Conservation (phyloP, 2,113 vertebrate genomes). For the Struthidea cinerea region DNA sequence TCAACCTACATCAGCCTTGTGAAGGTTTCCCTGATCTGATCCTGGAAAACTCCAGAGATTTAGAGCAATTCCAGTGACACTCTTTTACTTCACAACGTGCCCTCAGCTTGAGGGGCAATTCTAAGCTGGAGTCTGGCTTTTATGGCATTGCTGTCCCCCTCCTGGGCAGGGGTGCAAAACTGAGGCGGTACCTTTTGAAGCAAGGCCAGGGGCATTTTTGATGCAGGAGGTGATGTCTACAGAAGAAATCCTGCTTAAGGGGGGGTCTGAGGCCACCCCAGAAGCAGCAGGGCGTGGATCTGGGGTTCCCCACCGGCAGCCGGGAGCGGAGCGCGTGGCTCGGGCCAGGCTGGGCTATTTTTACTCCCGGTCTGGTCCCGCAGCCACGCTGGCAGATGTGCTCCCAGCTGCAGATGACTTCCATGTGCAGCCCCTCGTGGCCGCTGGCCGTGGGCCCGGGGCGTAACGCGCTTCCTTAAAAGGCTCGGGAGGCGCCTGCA, state of each 20-base stretch:
- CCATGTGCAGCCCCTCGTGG: constrained; percentile 5
- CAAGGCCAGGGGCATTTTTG: background rate
- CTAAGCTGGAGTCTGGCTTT: background rate
- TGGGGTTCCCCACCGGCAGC: background rate
- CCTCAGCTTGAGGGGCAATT: background rate
- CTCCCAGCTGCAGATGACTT: constrained; percentile 16
- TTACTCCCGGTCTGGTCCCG: background rate
- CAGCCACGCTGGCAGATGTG: constrained; percentile 57
- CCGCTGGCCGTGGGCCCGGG: background rate
- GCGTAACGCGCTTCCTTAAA: constrained; percentile 32
- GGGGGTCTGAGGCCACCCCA: background rate
- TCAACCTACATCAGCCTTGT: rapidly evolving
- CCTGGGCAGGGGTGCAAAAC: background rate
- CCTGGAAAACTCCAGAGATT: background rate
- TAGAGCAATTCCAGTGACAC: background rate
- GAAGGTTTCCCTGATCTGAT: background rate
- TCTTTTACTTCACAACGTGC: rapidly evolving
- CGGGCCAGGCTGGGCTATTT: constrained; percentile 23
- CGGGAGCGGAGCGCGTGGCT: rapidly evolving
- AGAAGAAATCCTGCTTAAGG: background rate
- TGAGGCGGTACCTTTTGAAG: background rate
- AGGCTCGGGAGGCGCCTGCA: constrained; percentile 23
- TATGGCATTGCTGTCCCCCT: rapidly evolving
- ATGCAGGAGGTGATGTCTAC: too few relatives aligned
- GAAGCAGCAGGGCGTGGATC: background rate